Base-by-base conservation (phyloP, 2,888 invertebrate genomes). In the Drosophila mulleri region DNA sequence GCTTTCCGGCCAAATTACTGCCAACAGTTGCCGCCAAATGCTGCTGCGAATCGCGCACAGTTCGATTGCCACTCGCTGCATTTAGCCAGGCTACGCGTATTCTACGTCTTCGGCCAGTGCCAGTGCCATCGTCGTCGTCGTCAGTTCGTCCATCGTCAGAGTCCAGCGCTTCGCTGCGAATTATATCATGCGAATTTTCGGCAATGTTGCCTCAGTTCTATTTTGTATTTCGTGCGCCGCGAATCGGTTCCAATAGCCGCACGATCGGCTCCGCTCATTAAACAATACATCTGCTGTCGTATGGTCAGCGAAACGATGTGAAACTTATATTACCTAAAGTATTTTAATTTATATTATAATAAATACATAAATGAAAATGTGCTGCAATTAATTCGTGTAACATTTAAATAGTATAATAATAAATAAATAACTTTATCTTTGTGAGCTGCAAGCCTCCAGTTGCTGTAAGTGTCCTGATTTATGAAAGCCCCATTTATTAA, bases 141-240 rank as follows among this genome's bases (percentile, higher is more conserved):
- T 16, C 26, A 29, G 32, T 32, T 29, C 47, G 9, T 11, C 48
- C 47, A 53, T 68, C 66, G 76, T 64, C 58, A 37, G 59, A 52
- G 59, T 69, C 59, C 45, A 47, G 53, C 16, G 60, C 59, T 16
- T 50, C 56, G 66, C 41, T 56, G 35, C 54, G 50, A 47, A 58
- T 59, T 50, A 65, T 64, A 62, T 64, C 60, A 63, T 72, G 65
- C 67, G 67, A 59, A 75, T 57, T 58, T 68, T 69, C 67, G 60
- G 44, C 67, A 37, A 44, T 59, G 45, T 66, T 54, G 62, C 59
- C 59, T 80, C 88, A 86, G 85, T 86, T 87, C 75, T 64, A 69
- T 67, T 87, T 80, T 64, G 89, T 65, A 66, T 56, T 76, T 67
- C 80, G 82, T 72, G 69, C 75, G 68, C 48, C 72, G 66, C 80